Base-by-base conservation (phyloP, 2,113 vertebrate species). In the Phrynocephalus versicolor region DNA sequence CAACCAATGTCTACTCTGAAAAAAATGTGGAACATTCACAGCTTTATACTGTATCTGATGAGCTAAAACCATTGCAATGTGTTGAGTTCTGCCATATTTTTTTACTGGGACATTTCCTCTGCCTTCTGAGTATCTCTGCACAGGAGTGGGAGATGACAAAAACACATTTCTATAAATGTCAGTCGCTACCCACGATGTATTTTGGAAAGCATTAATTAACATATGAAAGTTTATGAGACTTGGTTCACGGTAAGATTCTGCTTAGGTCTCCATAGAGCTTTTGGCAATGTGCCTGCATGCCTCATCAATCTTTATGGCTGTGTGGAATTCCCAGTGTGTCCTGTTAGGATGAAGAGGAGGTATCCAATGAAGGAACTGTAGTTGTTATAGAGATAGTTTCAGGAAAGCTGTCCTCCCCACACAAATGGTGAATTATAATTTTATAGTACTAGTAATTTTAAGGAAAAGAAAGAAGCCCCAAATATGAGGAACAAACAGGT, bases 371-470 rank as follows among this genome's bases (percentile, higher is more conserved):
- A 87, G 86, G 89, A 87, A 86, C 76, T 88, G 4, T 91, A 92
- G 93, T 87, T 87, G 87, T 79, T 72, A 27, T 1, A 37, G n/a
- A 78, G 85, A 79, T 85, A 86, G 70, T 55, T 92, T 91, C 74
- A 82, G 55, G 82, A 18, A 78, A 91, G 51, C 8, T 39, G 35
- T 91, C 92, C 79, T 91, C 89, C 92, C 88, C 93, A 94, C 81
- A 89, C 70, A n/a, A n/a, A n/a, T 85, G 81, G 35, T 69, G 83
- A 82, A 62, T 93, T 93, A 87, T 80, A 91, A 81, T 55, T 93
- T 93, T 94, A 86, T 85, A 73, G 41, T 70, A 86, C 85, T 88
- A n/a, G n/a, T 92, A 93, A 91, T n/a, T n/a, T n/a, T 92, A 94
- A 91, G 88, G 21, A 60, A 80, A 77, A 89, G 77, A 7, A 88